Evolutionary conservation across 2,797 vertebrate genomes (phyloP).

Genomic region (Hafferia zeledoni): DNA sequence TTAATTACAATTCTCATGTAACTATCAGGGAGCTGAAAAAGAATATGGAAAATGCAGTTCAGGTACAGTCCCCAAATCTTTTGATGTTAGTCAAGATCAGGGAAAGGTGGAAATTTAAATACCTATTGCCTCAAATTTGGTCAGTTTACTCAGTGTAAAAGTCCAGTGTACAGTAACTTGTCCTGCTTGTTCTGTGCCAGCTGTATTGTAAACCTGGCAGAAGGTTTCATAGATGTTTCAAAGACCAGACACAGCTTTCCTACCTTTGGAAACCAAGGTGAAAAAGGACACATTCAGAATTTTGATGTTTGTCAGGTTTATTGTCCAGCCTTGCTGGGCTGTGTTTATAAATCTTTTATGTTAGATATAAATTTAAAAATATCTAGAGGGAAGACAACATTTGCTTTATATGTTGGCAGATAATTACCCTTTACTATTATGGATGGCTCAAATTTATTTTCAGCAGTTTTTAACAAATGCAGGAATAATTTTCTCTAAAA

Average conservation of each 20-base stretch:
- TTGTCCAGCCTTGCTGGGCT: not conserved
- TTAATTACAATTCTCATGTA: not conserved
- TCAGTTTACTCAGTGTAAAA: not conserved
- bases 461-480: not conserved
- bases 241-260: not conserved
- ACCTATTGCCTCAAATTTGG: not conserved
- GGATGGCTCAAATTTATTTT: not conserved
- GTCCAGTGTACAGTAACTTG: not conserved
- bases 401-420: not conserved
- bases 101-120: not conserved
- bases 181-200: not conserved
- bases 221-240: not conserved
- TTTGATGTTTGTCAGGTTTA: not conserved
- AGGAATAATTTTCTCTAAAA: not conserved
- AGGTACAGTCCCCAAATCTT: not conserved
- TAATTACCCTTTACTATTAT: not conserved
- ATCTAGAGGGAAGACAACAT: not conserved
- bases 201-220: not conserved
- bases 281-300: not conserved
- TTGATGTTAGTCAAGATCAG: not conserved
- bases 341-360: not conserved
- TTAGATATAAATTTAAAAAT: not conserved
- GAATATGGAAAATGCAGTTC: not conserved
- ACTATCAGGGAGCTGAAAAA: not conserved
- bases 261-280: not conserved